Evolutionary conservation across 92 coral and sea anemone genomes (phyloP), one percentile per base, ranked within the genome.

Genomic region (Virgularia gustaviana): DNA sequence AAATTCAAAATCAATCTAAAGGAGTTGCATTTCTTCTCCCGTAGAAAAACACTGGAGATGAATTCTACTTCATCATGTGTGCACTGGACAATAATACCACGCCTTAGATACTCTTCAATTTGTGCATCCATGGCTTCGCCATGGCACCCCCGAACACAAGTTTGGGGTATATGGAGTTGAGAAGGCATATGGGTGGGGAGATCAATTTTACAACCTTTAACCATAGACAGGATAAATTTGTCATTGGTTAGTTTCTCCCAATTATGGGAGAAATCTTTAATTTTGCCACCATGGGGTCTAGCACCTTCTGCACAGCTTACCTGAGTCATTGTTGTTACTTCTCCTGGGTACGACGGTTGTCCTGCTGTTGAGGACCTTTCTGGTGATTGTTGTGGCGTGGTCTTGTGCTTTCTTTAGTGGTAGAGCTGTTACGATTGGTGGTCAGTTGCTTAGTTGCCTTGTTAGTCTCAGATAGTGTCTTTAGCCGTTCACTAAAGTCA

Each of bases 381-480:
- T 39, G 45, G 15, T 39, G 9, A 15, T 8, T 39, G 8, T 39
- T 39, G 8, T 15, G 45, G n/a, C n/a, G n/a, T n/a, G n/a, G n/a
- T n/a, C n/a, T n/a, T n/a, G n/a, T n/a, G n/a, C n/a, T n/a, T n/a
- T n/a, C n/a, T n/a, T n/a, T n/a, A n/a, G n/a, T n/a, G n/a, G n/a
- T n/a, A n/a, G n/a, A n/a, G n/a, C n/a, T n/a, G n/a, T n/a, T n/a
- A n/a, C n/a, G n/a, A n/a, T n/a, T n/a, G n/a, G n/a, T n/a, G n/a
- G 55, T 47, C 9, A 74, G 79, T n/a, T 74, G 79, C 35, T 74
- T 76, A 11, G 72, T 63, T 30, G 63, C 74, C 37, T 76, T 76
- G 55, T 76, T 76, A 76, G 58, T 76, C 59, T 76, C 73, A 12
- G 80, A 39, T 25, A 76, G 59, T 34, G 80, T 76, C 36, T 60